Percentiles rank a stretch among this genome's conserved stretches.
Evolutionary conservation across 2,888 invertebrate species (phyloP).

Genomic region (Amphipyra berbera): DNA sequence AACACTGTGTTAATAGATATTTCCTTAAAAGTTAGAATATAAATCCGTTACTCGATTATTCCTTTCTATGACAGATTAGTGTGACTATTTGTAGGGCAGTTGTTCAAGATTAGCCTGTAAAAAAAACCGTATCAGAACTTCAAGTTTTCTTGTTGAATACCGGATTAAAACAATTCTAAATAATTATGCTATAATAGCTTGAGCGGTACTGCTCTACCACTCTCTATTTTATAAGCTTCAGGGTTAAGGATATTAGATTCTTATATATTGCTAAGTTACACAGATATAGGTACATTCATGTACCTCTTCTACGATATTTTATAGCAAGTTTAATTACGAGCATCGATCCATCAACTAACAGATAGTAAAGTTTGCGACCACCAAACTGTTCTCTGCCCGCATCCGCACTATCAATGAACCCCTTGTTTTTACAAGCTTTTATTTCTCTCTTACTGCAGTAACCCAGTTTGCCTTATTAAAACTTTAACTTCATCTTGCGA

Average conservation of each 20-base stretch:
- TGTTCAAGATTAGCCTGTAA: no score
- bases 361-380: conserved; percentile 33
- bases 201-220: no score
- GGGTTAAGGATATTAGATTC: not conserved
- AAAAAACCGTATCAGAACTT: no score
- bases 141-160: no score
- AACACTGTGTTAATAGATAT: conserved; percentile 50
- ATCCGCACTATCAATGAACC: conserved; percentile 51
- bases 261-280: no score
- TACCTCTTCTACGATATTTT: conserved; percentile 2
- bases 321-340: conserved; percentile 12
- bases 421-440: conserved; percentile 43
- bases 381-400: conserved; percentile 33
- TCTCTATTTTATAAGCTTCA: no score
- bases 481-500: conserved; percentile 36
- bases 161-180: no score
- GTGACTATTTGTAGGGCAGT: not conserved
- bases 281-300: not conserved
- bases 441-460: conserved; percentile 36
- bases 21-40: conserved; percentile 30
- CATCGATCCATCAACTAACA: conserved; percentile 34
- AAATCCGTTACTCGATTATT: not conserved
- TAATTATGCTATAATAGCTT: no score
- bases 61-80: conserved; percentile 1
- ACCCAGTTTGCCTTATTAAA: conserved; percentile 42